Evolutionary conservation across 2,797 vertebrate species (phyloP).

Genomic region (Pantherophis vulpinus): DNA sequence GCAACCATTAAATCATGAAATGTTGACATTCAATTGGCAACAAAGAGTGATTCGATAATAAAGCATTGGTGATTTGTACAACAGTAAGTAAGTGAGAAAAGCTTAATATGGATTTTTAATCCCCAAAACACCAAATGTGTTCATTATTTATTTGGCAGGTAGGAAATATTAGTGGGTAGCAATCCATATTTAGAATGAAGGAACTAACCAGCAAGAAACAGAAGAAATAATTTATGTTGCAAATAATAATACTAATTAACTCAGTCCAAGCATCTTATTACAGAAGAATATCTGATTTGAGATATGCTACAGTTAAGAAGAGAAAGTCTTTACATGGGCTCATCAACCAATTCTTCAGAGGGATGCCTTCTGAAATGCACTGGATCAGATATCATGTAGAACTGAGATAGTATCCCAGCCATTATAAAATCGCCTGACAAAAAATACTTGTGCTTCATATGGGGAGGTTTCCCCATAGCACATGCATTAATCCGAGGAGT

Average conservation of each 20-base stretch:
- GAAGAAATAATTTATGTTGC: background rate
- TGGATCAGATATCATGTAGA: no score
- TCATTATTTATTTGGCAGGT: no score
- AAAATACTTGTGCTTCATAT: background rate
- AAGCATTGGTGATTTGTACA: background rate
- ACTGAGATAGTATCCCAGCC: constrained; percentile 1
- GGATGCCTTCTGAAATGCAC: no score
- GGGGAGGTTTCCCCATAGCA: background rate
- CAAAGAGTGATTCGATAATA: background rate
- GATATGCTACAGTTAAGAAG: background rate
- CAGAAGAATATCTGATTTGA: no score
- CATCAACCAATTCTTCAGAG: no score
- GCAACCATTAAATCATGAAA: background rate
- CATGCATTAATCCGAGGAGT: background rate
- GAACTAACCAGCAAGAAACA: background rate
- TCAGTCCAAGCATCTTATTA: no score
- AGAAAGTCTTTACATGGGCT: no score
- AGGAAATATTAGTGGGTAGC: background rate
- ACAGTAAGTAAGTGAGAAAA: no score
- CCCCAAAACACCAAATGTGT: no score
- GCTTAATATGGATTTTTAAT: background rate
- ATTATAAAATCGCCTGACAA: background rate
- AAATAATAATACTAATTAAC: no score
- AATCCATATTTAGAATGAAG: background rate
- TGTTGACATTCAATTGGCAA: background rate